These are phyloP conservation scores for Acanthurus lineatus DNA, from an alignment of 2,797 vertebrate genomes.

Conservation along the genomic window DNA sequence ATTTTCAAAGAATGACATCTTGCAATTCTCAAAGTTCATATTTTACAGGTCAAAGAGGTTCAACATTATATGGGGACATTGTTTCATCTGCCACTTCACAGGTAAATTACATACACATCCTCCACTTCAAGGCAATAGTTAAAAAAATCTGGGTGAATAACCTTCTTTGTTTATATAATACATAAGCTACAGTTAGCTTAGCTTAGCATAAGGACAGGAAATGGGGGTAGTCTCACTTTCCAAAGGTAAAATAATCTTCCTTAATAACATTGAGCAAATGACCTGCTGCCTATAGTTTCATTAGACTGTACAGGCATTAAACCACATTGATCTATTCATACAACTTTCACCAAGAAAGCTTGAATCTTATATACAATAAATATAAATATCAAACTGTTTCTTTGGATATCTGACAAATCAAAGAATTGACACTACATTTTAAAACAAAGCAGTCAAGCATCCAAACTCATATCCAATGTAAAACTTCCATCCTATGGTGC, in stretches of 20 bases:
- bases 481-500: constrained; percentile 15
- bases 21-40: not conserved
- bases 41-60: not conserved
- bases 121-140: not conserved
- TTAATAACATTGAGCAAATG: not conserved
- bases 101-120: not conserved
- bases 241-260: not conserved
- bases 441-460: constrained; percentile 13
- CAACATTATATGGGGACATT: no score
- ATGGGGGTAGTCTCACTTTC: not conserved
- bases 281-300: not conserved
- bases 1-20: not conserved
- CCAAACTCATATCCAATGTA: not conserved
- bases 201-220: not conserved
- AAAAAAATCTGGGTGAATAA: not conserved
- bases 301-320: not conserved
- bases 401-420: not conserved
- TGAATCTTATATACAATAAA: no score
- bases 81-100: not conserved
- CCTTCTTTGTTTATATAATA: not conserved
- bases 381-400: not conserved
- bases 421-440: not conserved
- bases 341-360: not conserved
- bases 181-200: not conserved
- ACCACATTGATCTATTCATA: not conserved